Evolutionary conservation across 2,113 vertebrate species (phyloP).

Genomic region (Eupsittula cactorum): DNA sequence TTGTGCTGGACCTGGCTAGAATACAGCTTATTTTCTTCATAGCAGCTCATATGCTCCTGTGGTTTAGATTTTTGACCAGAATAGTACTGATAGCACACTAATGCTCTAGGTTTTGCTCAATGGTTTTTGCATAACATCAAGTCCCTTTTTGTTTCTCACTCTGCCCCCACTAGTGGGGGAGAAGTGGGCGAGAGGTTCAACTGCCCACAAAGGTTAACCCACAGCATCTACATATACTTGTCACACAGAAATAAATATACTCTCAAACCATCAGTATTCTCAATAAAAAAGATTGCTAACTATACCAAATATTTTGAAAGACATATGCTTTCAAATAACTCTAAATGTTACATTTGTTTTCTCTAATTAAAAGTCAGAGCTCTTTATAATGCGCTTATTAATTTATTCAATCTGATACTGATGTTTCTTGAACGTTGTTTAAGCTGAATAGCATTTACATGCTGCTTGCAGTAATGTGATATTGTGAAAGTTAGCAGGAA

Average conservation of each 20-base stretch:
- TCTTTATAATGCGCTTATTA: neutral
- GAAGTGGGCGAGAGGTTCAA: neutral
- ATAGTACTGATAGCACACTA: neutral
- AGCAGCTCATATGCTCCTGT: neutral
- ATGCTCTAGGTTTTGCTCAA: neutral
- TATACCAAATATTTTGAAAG: neutral
- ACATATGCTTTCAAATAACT: neutral
- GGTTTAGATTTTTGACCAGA: neutral
- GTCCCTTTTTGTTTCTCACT: neutral
- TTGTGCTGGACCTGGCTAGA: neutral
- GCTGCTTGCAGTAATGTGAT: neutral
- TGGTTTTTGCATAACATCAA: neutral
- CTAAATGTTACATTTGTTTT: neutral
- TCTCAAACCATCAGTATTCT: neutral
- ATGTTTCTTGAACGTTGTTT: neutral
- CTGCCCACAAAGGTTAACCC: neutral
- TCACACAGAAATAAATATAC: neutral
- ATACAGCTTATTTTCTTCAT: neutral
- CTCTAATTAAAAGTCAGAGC: neutral
- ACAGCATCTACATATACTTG: neutral
- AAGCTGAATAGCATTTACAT: neutral
- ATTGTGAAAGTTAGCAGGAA: neutral
- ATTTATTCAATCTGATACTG: neutral
- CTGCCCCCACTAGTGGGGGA: neutral
- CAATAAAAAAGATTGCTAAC: neutral